Base-by-base conservation (phyloP, 2,113 vertebrate species). In the Dromas ardeola region DNA sequence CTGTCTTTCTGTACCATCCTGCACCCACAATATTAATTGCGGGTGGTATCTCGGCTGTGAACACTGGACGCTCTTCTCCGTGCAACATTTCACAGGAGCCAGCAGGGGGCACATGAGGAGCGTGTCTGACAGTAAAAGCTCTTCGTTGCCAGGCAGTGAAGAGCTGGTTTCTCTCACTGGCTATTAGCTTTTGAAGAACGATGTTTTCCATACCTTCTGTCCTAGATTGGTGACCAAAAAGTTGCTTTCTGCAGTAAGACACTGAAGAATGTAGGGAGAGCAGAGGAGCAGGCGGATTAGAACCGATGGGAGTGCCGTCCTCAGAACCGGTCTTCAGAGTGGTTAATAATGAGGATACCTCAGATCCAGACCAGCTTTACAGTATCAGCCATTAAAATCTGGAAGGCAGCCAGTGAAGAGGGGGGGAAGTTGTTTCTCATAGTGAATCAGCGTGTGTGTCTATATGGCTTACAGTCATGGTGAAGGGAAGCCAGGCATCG, bases 91-190 rank as follows among this genome's bases (percentile, higher is more conserved):
- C 62, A 13, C 30, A 26, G 86, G 2, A 42, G 58, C 93, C 96
- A 65, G 95, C 66, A 95, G 90, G 78, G 83, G 97, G 97, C 96
- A 93, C 29, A 17, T 23, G 61, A 77, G 86, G 82, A 95, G 52
- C 30, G 1, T 6, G n/a, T 36, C 78, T 69, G 56, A 10, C 40
- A 10, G 43, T 13, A 36, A 59, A 30, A 66, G n/a, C 67, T 55
- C 50, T 45, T 27, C 2, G 0, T 15, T 45, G 17, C 27, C 27
- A n/a, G 5, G 1, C 9, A 16, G 7, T 0, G 22, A 40, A 5
- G 38, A 61, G 36, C 12, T 5, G 18, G 11, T 69, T 74, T 14
- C 58, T 56, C 34, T 50, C 23, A 4, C 9, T 22, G 59, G 13
- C 43, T 47, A 0, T 27, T 17, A 40, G 58, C 36, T 78, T 73